Evolutionary conservation across 2,888 invertebrate genomes (phyloP).

Genomic region (Pandemis corylana): DNA sequence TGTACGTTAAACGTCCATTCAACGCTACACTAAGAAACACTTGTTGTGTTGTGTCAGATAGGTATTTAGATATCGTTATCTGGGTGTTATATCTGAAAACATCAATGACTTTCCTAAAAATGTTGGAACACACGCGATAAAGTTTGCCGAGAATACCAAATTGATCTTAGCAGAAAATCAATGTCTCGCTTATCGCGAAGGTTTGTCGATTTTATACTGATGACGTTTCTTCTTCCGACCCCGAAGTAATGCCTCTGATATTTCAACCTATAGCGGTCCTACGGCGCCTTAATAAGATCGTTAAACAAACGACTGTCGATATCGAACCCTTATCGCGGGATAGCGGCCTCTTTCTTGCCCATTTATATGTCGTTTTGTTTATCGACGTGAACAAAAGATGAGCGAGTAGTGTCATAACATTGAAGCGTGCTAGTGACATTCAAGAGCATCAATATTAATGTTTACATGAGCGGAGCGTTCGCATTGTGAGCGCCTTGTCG

Average conservation of each 20-base stretch:
- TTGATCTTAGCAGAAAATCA: not conserved
- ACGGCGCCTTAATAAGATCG: slow-evolving; percentile 14
- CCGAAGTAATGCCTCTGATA: slow-evolving; percentile 5
- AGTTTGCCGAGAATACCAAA: not conserved
- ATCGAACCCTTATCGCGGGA: slow-evolving; percentile 16
- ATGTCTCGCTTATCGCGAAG: slow-evolving; percentile 2
- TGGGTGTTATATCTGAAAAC: not conserved
- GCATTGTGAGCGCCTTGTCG: slow-evolving; percentile 48
- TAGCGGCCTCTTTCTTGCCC: slow-evolving; percentile 30
- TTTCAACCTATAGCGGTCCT: slow-evolving; percentile 18
- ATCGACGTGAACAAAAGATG: slow-evolving; percentile 33
- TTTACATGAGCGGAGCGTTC: slow-evolving; percentile 30
- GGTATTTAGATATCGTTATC: not conserved
- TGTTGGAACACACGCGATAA: not conserved
- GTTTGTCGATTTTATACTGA: not conserved
- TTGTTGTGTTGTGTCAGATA: not conserved
- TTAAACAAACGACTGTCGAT: slow-evolving; percentile 30
- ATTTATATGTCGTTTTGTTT: slow-evolving; percentile 31
- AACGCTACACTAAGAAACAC: slow-evolving; percentile 7
- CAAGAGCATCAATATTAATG: slow-evolving; percentile 40
- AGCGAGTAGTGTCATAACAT: slow-evolving; percentile 35
- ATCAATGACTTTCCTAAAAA: not conserved
- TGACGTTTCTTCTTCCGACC: slow-evolving; percentile 4
- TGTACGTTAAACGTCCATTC: not conserved
- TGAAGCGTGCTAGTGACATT: slow-evolving; percentile 32